Percentiles rank a stretch among this genome's conserved stretches.
Conservation (phyloP, 2,888 invertebrate species). For the Machimus atricapillus region DNA sequence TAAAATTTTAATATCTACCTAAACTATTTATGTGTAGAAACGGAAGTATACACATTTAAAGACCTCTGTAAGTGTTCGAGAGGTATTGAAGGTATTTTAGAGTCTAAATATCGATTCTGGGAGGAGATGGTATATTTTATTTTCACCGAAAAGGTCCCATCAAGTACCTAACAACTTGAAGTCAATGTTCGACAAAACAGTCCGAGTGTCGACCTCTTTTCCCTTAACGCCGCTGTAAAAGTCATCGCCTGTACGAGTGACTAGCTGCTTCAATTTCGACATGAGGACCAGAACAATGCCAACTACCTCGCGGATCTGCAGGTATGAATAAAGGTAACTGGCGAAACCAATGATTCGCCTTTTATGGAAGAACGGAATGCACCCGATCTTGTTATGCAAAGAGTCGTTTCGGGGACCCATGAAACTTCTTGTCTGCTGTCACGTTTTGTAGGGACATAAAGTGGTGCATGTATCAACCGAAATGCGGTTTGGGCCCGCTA, state of each 20-base stretch:
- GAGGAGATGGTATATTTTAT: neutral
- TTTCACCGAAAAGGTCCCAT: neutral
- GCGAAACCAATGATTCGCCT: neutral
- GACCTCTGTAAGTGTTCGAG: neutral
- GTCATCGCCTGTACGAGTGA: neutral
- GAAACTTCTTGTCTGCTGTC: slow-evolving; percentile 24
- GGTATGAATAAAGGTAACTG: neutral
- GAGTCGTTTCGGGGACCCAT: neutral
- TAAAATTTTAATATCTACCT: too few species aligned
- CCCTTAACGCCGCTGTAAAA: neutral
- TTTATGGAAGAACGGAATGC: neutral
- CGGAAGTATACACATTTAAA: neutral
- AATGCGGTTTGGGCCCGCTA: slow-evolving; percentile 5
- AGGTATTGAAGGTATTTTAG: neutral
- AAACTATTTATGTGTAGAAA: too few species aligned
- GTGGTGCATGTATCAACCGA: slow-evolving; percentile 3
- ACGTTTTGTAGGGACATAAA: slow-evolving; percentile 24
- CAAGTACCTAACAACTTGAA: neutral
- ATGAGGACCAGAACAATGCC: neutral
- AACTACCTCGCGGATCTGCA: neutral
- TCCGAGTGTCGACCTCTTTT: neutral
- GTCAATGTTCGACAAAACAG: neutral
- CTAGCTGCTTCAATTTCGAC: neutral
- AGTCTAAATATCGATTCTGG: neutral
- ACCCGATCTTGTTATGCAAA: slow-evolving; percentile 34